phyloP scores from a whole-genome alignment of 2,888 invertebrate genomes.

The Nemotelus nigrinus region DNA sequence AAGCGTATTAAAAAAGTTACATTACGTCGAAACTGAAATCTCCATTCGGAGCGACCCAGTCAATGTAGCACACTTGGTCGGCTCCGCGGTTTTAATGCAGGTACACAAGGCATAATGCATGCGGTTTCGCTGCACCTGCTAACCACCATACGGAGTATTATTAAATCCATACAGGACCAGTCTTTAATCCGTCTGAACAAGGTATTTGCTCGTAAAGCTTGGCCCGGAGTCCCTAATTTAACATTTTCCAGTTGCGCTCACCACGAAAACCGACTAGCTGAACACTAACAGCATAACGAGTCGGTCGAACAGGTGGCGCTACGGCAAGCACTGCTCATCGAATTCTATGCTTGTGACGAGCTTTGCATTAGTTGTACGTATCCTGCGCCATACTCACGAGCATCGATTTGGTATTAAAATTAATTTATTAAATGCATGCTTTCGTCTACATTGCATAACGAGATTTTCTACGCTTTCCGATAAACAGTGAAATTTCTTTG shows the following conservation, averaged over 20 bases:
- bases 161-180: not conserved
- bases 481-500: too few relatives aligned
- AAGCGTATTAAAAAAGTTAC: conserved; percentile 22
- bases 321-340: too few relatives aligned
- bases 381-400: too few relatives aligned
- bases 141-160: not conserved
- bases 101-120: not conserved
- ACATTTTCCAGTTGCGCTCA: not conserved
- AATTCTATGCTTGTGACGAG: too few relatives aligned
- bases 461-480: too few relatives aligned
- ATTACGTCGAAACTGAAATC: conserved; percentile 10
- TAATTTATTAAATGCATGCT: too few relatives aligned
- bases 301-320: too few relatives aligned
- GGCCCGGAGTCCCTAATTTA: conserved; percentile 3
- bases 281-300: too few relatives aligned
- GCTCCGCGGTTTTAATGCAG: not conserved
- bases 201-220: not conserved
- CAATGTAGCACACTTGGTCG: conserved; percentile 5
- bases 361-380: too few relatives aligned
- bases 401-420: too few relatives aligned
- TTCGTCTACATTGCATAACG: too few relatives aligned
- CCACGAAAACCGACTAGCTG: not conserved
- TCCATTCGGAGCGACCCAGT: not conserved
- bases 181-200: not conserved
- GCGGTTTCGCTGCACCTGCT: not conserved